These are phyloP conservation scores for Porphyrio hochstetteri DNA, from an alignment of 2,113 vertebrate species.

Conservation along the genomic window DNA sequence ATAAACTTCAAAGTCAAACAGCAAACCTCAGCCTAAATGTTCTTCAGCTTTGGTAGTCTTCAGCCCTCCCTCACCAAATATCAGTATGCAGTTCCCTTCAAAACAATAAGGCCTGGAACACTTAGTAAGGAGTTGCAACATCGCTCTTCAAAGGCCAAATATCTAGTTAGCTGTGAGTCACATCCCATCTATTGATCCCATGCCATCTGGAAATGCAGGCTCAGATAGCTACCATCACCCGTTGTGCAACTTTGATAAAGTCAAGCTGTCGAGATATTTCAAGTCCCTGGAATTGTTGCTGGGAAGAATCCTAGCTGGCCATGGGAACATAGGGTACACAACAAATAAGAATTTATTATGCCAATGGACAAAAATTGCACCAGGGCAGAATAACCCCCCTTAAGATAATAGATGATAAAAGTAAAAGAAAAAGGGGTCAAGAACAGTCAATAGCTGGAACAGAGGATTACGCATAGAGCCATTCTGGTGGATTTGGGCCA, in stretches of 20 bases:
- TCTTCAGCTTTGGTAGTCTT: background rate
- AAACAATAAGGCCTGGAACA: background rate
- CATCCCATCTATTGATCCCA: slow-evolving; percentile 39
- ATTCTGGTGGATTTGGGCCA: slow-evolving; percentile 56
- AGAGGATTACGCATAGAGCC: slow-evolving; percentile 49
- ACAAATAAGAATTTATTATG: background rate
- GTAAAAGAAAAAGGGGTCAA: slow-evolving; percentile 60
- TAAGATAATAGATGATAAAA: slow-evolving; percentile 52
- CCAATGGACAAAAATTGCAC: slow-evolving; percentile 14
- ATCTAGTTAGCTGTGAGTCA: slow-evolving; percentile 20
- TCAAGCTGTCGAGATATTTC: background rate
- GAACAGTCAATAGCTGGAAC: slow-evolving; percentile 64
- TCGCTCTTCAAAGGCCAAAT: background rate
- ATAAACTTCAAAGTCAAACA: background rate
- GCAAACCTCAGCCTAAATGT: background rate
- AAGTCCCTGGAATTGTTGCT: background rate
- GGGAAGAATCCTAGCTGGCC: background rate
- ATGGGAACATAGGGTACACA: background rate
- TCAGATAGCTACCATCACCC: background rate
- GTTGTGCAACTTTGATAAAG: background rate
- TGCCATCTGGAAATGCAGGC: slow-evolving; percentile 28
- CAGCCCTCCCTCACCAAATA: background rate
- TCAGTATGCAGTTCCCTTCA: background rate
- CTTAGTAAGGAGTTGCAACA: slow-evolving; percentile 11
- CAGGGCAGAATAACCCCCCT: background rate